These are phyloP conservation scores for Danio jaintianensis DNA, from an alignment of 2,797 vertebrate genomes.

Conservation along the genomic window DNA sequence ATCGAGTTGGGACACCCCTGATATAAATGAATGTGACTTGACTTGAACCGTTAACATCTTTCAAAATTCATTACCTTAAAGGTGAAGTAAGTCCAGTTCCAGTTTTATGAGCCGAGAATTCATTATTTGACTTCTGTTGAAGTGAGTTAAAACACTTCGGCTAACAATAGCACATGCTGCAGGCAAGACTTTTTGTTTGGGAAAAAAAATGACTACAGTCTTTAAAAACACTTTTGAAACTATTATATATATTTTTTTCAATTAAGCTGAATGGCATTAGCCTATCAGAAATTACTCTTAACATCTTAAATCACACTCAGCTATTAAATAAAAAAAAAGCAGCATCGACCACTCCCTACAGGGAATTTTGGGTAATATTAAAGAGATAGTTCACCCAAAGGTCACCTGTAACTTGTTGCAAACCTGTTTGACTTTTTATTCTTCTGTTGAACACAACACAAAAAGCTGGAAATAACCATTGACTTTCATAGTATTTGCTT, in stretches of 20 bases:
- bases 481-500: too few species aligned
- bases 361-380: background rate
- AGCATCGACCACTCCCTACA: background rate
- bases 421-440: too few species aligned
- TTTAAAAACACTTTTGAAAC: background rate
- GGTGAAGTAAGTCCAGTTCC: background rate
- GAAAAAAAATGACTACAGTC: background rate
- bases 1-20: too few species aligned
- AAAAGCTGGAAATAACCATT: too few species aligned
- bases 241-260: too few species aligned
- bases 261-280: background rate
- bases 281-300: background rate
- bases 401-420: too few species aligned
- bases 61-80: background rate
- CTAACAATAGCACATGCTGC: background rate
- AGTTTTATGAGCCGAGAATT: background rate
- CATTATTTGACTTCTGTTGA: background rate
- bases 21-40: background rate
- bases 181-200: background rate
- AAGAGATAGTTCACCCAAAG: too few species aligned
- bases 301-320: background rate
- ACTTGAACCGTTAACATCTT: background rate
- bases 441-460: too few species aligned
- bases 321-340: background rate
- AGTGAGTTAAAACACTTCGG: background rate